Conservation (phyloP, 2,888 invertebrate species). For the Morpho achilles region DNA sequence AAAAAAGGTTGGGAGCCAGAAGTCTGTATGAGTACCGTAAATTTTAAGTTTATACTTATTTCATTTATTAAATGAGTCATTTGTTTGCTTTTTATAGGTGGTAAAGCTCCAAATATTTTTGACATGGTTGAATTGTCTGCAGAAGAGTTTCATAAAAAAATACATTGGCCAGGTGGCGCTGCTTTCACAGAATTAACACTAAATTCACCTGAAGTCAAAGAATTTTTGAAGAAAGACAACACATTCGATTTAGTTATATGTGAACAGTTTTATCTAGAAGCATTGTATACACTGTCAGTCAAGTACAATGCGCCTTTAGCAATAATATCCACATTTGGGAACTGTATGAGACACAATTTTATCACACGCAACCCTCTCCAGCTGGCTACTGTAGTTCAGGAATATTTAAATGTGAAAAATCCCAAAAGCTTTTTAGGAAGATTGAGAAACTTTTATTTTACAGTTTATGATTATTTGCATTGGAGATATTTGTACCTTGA, state of each 20-base stretch:
- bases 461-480: constrained; percentile 53
- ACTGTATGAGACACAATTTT: constrained; percentile 61
- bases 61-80: not conserved
- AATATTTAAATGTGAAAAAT: constrained; percentile 51
- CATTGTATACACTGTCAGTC: constrained; percentile 56
- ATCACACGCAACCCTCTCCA: constrained; percentile 57
- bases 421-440: constrained; percentile 75
- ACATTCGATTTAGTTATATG: constrained; percentile 64
- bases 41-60: not conserved
- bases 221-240: constrained; percentile 48
- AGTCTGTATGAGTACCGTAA: no score
- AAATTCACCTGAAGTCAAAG: constrained; percentile 46
- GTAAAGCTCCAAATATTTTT: constrained; percentile 55
- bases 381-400: constrained; percentile 50
- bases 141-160: constrained; percentile 49
- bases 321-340: constrained; percentile 58
- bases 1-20: constrained; percentile 57
- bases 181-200: constrained; percentile 53
- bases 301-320: constrained; percentile 62
- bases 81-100: constrained; percentile 39
- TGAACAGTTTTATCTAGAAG: constrained; percentile 70
- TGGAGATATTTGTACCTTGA: constrained; percentile 58
- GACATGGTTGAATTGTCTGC: constrained; percentile 49
- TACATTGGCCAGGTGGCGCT: constrained; percentile 47
- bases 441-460: constrained; percentile 66